Base-by-base conservation (phyloP, 2,888 invertebrate species). In the Macropis europaea region DNA sequence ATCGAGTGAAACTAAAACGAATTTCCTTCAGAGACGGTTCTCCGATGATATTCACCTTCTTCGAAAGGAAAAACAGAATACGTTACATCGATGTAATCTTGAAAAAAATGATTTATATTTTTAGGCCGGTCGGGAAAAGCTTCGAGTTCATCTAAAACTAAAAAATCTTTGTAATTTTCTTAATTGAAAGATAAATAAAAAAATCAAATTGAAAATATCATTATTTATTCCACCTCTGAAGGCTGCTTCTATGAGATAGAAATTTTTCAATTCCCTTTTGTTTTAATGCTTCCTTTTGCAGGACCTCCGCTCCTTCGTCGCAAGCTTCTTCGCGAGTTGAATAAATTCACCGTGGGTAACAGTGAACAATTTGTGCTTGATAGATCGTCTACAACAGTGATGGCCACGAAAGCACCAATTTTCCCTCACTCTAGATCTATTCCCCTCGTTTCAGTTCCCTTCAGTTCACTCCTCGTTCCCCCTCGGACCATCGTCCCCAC, bases 81-180 rank as follows among this genome's bases (percentile, higher is more conserved):
- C 11, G 32, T 32, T 19, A 2, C 4, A 3, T 28, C 6, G 15
- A 9, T n/a, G 3, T 9, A n/a, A 15, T 9, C 28, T 17, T 5
- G 9, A n/a, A n/a, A n/a, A n/a, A n/a, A n/a, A n/a, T n/a, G 9
- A 32, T 11, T n/a, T 2, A 13, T 7, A 0, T 3, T 17, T 45
- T 61, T 66, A 66, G 66, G 66, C 66, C 66, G 66, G 36, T 36
- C 36, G 34, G 2, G 47, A 22, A 66, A 61, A 52, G 43, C 11
- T 2, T 24, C 26, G 0, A 53, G n/a, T n/a, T n/a, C n/a, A n/a
- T n/a, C n/a, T n/a, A n/a, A n/a, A n/a, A n/a, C n/a, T n/a, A n/a
- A n/a, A n/a, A n/a, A n/a, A n/a, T n/a, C n/a, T n/a, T n/a, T n/a
- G n/a, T n/a, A n/a, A n/a, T n/a, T n/a, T n/a, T n/a, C n/a, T n/a